Percentiles rank a stretch among this genome's conserved stretches.
Evolutionary conservation across 2,888 invertebrate genomes (phyloP).

Genomic region (Epistrophe eligans): DNA sequence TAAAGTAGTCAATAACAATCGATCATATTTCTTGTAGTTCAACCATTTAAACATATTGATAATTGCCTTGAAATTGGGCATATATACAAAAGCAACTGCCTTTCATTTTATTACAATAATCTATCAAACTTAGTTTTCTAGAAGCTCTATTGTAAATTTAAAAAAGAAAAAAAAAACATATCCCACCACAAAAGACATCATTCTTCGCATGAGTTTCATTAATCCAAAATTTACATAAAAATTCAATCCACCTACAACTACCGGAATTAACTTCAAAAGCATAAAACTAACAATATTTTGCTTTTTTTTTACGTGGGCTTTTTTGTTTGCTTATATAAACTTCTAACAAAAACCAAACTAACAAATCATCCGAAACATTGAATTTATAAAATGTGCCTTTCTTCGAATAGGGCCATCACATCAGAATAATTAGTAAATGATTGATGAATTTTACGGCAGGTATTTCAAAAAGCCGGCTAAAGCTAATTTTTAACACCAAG

Average conservation of each 20-base stretch:
- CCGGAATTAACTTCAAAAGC: constrained; percentile 27
- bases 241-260: constrained; percentile 33
- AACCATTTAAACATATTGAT: not conserved
- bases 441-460: constrained; percentile 39
- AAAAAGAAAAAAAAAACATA: not conserved
- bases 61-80: constrained; percentile 12
- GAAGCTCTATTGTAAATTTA: not conserved
- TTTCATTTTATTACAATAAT: constrained; percentile 18
- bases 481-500: constrained; percentile 19
- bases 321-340: not conserved
- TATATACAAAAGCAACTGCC: not conserved
- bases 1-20: constrained; percentile 11
- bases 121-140: constrained; percentile 14
- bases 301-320: not conserved
- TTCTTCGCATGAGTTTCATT: not conserved
- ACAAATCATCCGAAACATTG: constrained; percentile 25
- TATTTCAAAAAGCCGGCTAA: constrained; percentile 14
- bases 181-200: not conserved
- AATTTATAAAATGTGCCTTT: constrained; percentile 16
- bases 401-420: constrained; percentile 5
- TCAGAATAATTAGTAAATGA: constrained; percentile 52
- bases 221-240: constrained; percentile 36
- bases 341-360: not conserved
- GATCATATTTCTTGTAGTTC: constrained; percentile 21
- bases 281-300: constrained; percentile 3